Evolutionary conservation across 2,888 invertebrate species (phyloP).

Genomic region (Drosophila mettleri): DNA sequence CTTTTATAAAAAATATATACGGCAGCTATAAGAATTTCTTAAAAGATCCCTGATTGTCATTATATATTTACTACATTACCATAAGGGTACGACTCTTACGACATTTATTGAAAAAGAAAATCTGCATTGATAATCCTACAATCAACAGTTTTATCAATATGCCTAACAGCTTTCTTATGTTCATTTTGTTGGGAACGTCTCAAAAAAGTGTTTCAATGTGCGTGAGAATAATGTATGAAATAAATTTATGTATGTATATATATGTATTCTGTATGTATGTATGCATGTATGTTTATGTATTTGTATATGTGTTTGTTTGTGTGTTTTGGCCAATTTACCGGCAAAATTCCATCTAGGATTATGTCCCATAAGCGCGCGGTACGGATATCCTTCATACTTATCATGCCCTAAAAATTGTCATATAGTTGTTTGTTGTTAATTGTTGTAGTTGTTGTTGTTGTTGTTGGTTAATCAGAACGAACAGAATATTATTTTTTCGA

Average conservation of each 20-base stretch:
- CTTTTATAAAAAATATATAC: too few species aligned
- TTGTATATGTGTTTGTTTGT: constrained; percentile 28
- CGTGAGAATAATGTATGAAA: constrained; percentile 22
- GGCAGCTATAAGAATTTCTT: too few species aligned
- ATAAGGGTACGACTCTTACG: too few species aligned
- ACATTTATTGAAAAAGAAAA: background rate
- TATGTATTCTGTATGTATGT: constrained; percentile 24
- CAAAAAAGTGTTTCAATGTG: constrained; percentile 12
- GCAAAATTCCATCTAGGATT: constrained; percentile 85
- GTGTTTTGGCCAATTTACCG: constrained; percentile 84
- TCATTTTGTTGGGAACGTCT: background rate
- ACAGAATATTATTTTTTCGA: constrained; percentile 22
- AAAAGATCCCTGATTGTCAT: too few species aligned
- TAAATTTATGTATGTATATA: constrained; percentile 28
- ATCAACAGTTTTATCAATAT: background rate
- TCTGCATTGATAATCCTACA: background rate
- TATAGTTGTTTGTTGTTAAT: constrained; percentile 59
- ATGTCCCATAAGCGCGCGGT: constrained; percentile 85
- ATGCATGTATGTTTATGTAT: constrained; percentile 32
- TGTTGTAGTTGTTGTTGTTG: constrained; percentile 54
- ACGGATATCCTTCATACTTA: constrained; percentile 85
- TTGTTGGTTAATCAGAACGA: constrained; percentile 64
- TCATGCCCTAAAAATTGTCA: constrained; percentile 84
- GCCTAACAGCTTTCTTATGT: constrained; percentile 25
- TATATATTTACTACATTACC: too few species aligned